A percentile compares a stretch with the other conserved stretches of the same genome.
Conservation (phyloP, 2,888 invertebrate species). For the Elmis aenea region DNA sequence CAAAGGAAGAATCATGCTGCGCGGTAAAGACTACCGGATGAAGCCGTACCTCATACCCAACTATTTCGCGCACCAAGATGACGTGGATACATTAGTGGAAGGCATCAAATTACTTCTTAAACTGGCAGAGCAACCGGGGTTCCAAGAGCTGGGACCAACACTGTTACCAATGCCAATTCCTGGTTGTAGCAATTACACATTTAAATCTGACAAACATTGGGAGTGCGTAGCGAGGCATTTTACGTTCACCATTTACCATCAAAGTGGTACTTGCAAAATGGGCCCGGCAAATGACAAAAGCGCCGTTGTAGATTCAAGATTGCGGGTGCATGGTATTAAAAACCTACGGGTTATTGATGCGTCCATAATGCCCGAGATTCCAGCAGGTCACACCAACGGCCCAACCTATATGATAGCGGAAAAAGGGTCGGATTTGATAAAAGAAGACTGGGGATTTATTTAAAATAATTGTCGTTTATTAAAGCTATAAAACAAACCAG, state of each 20-base stretch:
- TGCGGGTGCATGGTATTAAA: slow-evolving; percentile 61
- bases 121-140: slow-evolving; percentile 54
- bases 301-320: slow-evolving; percentile 60
- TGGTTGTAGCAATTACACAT: slow-evolving; percentile 54
- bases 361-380: slow-evolving; percentile 73
- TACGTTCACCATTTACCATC: slow-evolving; percentile 67
- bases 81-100: slow-evolving; percentile 59
- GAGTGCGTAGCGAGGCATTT: slow-evolving; percentile 63
- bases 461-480: too few species aligned
- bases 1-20: slow-evolving; percentile 54
- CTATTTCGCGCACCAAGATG: slow-evolving; percentile 55
- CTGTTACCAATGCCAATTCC: slow-evolving; percentile 58
- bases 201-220: slow-evolving; percentile 65
- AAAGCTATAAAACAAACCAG: too few species aligned
- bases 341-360: slow-evolving; percentile 71
- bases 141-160: slow-evolving; percentile 55
- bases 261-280: slow-evolving; percentile 65
- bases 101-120: slow-evolving; percentile 58
- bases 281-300: slow-evolving; percentile 52
- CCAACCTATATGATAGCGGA: slow-evolving; percentile 79
- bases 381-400: slow-evolving; percentile 72
- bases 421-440: slow-evolving; percentile 68
- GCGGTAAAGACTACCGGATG: slow-evolving; percentile 50
- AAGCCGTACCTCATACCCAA: slow-evolving; percentile 60
- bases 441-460: slow-evolving; percentile 52